Evolutionary conservation across 2,113 vertebrate genomes (phyloP).

Genomic region (Polypterus bichir): DNA sequence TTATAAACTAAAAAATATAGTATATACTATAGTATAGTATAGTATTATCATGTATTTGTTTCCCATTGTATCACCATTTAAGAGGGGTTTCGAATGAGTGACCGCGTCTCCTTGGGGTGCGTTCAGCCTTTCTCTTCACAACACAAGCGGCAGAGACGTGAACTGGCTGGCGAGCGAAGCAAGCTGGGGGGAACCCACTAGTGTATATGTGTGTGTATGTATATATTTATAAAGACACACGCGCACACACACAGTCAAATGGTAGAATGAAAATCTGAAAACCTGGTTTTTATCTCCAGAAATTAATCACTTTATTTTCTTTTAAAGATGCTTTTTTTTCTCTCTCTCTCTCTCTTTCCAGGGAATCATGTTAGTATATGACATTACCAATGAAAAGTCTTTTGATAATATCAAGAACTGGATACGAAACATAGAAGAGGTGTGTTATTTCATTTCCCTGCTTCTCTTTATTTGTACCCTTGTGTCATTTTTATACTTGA

Average conservation of each 20-base stretch:
- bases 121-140: too few species aligned
- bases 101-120: too few species aligned
- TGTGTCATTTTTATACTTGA: neutral
- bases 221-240: neutral
- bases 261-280: too few species aligned
- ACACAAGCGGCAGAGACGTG: too few species aligned
- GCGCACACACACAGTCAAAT: neutral
- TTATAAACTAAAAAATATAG: too few species aligned
- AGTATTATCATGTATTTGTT: too few species aligned
- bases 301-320: neutral
- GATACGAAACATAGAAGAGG: constrained; percentile 95
- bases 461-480: neutral
- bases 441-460: constrained; percentile 23
- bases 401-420: constrained; percentile 96
- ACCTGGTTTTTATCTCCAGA: neutral
- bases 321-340: neutral
- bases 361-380: constrained; percentile 95
- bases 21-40: too few species aligned
- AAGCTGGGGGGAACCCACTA: too few species aligned
- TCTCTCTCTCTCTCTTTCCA: constrained; percentile 22
- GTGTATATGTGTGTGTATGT: too few species aligned
- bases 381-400: constrained; percentile 93
- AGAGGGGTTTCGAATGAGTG: too few species aligned
- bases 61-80: too few species aligned
- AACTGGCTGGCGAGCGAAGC: too few species aligned